Evolutionary conservation across 1,140 invertebrate genomes (phyloP).

Genomic region (Phymorhynchus buccinoides): DNA sequence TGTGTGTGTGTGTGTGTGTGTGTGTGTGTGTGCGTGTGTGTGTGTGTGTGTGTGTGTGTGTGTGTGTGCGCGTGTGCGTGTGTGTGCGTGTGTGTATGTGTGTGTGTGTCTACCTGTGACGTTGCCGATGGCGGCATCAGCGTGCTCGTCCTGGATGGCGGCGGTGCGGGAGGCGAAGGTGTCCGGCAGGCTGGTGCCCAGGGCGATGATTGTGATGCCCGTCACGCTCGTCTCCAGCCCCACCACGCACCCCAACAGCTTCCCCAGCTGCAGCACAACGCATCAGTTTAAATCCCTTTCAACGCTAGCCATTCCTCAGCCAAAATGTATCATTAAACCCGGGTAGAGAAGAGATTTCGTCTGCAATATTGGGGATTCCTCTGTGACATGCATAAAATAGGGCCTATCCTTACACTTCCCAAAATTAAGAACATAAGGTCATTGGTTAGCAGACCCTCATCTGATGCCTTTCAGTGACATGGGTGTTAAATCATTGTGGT

Average conservation of each 20-base stretch:
- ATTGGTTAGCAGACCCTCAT: too few species aligned
- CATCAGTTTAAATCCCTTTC: background rate
- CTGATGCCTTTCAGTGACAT: too few species aligned
- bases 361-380: too few species aligned
- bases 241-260: constrained; percentile 68
- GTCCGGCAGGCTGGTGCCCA: constrained; percentile 82
- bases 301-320: too few species aligned
- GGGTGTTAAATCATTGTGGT: too few species aligned
- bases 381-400: too few species aligned
- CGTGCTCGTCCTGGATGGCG: constrained; percentile 73
- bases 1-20: constrained; percentile 20
- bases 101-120: constrained; percentile 50
- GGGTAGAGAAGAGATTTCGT: too few species aligned
- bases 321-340: too few species aligned
- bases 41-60: constrained; percentile 1
- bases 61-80: constrained; percentile 20
- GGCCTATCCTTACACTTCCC: too few species aligned
- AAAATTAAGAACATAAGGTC: too few species aligned
- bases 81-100: background rate
- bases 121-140: constrained; percentile 75
- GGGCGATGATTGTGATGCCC: constrained; percentile 78
- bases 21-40: constrained; percentile 20
- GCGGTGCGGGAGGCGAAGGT: constrained; percentile 76
- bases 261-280: constrained; percentile 67
- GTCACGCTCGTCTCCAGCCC: constrained; percentile 66